phyloP scores from a whole-genome alignment of 2,888 invertebrate species.

The Lasioglossum oenotherae region DNA sequence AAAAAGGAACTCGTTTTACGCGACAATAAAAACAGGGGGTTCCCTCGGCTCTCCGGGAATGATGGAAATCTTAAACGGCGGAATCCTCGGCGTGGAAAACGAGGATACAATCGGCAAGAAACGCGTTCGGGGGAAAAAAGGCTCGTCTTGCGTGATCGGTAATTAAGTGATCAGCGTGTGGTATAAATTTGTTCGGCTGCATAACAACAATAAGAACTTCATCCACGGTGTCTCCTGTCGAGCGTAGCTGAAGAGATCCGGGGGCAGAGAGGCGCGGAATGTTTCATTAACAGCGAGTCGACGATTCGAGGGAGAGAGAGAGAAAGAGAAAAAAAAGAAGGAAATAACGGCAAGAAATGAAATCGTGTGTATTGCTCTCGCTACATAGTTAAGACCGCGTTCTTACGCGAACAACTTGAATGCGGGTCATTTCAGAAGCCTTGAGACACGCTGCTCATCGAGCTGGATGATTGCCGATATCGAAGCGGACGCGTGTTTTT shows the following conservation, averaged over 20 bases:
- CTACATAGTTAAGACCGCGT: conserved; percentile 16
- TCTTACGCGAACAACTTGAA: conserved; percentile 1
- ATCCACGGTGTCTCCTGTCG: conserved; percentile 5
- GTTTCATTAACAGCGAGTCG: conserved; percentile 4
- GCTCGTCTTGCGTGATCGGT: conserved; percentile 17
- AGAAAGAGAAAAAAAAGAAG: not conserved
- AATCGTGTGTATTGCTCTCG: conserved; percentile 10
- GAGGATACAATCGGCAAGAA: conserved; percentile 34
- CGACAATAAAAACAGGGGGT: not conserved
- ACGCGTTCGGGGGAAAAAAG: not conserved
- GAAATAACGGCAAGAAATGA: conserved; percentile 15
- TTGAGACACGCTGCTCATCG: conserved; percentile 20
- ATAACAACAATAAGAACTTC: not conserved
- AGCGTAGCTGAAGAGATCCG: not conserved
- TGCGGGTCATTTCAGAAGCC: not conserved
- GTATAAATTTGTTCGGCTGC: conserved; percentile 4
- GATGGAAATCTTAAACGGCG: conserved; percentile 27
- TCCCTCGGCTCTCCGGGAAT: not conserved
- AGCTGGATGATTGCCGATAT: conserved; percentile 14
- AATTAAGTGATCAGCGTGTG: conserved; percentile 37
- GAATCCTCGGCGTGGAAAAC: conserved; percentile 37
- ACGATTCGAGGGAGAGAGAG: not conserved
- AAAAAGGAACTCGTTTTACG: not conserved
- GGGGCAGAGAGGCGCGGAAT: not conserved
- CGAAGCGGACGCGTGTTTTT: conserved; percentile 5